phyloP scores from a whole-genome alignment of 2,797 vertebrate genomes.

The Centropyge bicolor region DNA sequence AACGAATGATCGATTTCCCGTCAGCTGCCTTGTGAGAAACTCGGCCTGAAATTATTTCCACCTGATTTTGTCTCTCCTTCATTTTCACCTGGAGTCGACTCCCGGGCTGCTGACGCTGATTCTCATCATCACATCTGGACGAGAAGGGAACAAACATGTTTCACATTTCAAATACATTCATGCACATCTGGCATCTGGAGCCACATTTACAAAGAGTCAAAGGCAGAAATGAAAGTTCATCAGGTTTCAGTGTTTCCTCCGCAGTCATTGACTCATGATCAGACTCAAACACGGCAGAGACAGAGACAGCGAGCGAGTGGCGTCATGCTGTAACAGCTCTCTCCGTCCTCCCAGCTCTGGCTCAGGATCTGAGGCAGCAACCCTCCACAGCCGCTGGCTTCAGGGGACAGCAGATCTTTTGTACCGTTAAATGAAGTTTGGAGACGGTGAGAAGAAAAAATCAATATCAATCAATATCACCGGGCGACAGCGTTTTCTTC shows the following conservation, averaged over 20 bases:
- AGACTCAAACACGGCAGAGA: not conserved
- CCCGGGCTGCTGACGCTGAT: not conserved
- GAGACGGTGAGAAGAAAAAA: conserved; percentile 53
- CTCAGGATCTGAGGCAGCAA: not conserved
- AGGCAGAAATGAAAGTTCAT: not conserved
- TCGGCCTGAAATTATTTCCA: not conserved
- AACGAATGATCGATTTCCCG: not conserved
- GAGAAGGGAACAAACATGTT: not conserved
- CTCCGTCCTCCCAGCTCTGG: not conserved
- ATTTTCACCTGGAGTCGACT: not conserved
- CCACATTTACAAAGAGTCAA: conserved; percentile 1
- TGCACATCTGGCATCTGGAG: conserved; percentile 12
- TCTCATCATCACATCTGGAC: not conserved
- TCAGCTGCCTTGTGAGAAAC: not conserved
- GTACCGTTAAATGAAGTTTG: conserved; percentile 72
- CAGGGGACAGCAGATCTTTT: conserved; percentile 44
- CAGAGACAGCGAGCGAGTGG: too few species aligned
- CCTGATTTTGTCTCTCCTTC: not conserved
- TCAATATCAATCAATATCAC: conserved; percentile 65
- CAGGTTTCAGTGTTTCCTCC: not conserved
- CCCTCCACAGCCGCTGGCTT: not conserved
- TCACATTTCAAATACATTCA: conserved; percentile 21
- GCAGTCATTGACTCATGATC: conserved; percentile 6
- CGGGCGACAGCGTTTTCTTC: conserved; percentile 37
- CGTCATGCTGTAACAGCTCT: conserved; percentile 25